These are phyloP conservation scores for Lasioglossum leucozonium DNA, from an alignment of 2,888 invertebrate species.

Conservation along the genomic window DNA sequence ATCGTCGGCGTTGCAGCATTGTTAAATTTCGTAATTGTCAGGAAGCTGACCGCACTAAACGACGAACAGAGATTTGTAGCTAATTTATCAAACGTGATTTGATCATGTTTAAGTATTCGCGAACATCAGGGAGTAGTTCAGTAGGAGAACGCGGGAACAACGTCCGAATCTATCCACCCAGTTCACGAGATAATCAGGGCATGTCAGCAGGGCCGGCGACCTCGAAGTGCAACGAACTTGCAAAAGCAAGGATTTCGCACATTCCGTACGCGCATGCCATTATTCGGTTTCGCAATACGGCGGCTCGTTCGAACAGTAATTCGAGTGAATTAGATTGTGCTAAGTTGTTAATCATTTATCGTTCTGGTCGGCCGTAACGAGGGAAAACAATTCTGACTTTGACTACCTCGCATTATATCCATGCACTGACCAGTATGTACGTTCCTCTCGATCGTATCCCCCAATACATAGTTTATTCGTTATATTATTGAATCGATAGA, in stretches of 20 bases:
- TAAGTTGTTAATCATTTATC: slow-evolving; percentile 20
- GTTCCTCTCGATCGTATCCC: slow-evolving; percentile 12
- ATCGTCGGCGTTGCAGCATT: too few species aligned
- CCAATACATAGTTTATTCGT: background rate
- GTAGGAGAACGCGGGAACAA: slow-evolving; percentile 53
- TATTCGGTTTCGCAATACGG: slow-evolving; percentile 55
- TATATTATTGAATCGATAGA: background rate
- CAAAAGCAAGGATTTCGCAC: slow-evolving; percentile 64
- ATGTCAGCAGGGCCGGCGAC: slow-evolving; percentile 69
- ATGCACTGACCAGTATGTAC: background rate
- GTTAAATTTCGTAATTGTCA: too few species aligned
- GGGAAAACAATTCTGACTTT: slow-evolving; percentile 8
- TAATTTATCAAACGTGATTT: background rate
- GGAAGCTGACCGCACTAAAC: too few species aligned
- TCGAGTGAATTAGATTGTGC: slow-evolving; percentile 39
- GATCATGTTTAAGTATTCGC: slow-evolving; percentile 25
- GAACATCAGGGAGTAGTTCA: slow-evolving; percentile 37
- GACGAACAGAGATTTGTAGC: too few species aligned
- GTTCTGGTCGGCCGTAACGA: background rate
- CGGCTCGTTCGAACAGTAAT: slow-evolving; percentile 33
- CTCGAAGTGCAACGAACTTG: slow-evolving; percentile 71
- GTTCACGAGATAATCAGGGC: slow-evolving; percentile 68
- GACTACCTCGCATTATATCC: background rate
- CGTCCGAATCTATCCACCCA: slow-evolving; percentile 63
- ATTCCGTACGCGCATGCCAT: slow-evolving; percentile 62